phyloP scores from a whole-genome alignment of 2,888 invertebrate genomes.

The Eupithecia centaureata region DNA sequence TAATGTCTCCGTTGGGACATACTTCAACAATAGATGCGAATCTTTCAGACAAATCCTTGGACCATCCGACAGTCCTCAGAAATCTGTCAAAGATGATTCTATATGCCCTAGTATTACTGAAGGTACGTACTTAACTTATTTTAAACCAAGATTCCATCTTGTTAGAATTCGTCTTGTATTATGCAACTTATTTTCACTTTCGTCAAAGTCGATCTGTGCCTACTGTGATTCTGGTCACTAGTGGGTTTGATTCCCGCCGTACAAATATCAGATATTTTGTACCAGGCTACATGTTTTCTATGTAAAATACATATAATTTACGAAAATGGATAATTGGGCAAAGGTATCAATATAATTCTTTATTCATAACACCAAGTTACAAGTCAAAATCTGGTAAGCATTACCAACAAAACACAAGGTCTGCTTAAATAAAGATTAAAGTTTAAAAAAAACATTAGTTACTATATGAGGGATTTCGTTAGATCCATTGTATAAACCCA shows the following conservation, averaged over 20 bases:
- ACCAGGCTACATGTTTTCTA: not conserved
- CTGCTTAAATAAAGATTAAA: too few species aligned
- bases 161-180: too few species aligned
- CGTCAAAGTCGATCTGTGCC: not conserved
- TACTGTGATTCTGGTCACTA: not conserved
- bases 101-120: slow-evolving; percentile 65
- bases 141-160: not conserved
- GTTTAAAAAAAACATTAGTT: too few species aligned
- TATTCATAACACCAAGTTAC: too few species aligned
- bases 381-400: too few species aligned
- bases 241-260: not conserved
- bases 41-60: slow-evolving; percentile 65
- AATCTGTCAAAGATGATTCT: slow-evolving; percentile 45
- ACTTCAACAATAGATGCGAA: slow-evolving; percentile 71
- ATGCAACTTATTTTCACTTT: too few species aligned
- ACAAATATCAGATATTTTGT: too few species aligned
- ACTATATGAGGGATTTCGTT: too few species aligned
- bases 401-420: too few species aligned
- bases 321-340: too few species aligned
- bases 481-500: too few species aligned
- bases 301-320: not conserved
- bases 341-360: too few species aligned
- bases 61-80: slow-evolving; percentile 67
- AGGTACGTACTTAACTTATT: slow-evolving; percentile 51
- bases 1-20: slow-evolving; percentile 69